Base-by-base conservation (phyloP, 2,888 invertebrate genomes). In the Prostheceraeus crozeri region DNA sequence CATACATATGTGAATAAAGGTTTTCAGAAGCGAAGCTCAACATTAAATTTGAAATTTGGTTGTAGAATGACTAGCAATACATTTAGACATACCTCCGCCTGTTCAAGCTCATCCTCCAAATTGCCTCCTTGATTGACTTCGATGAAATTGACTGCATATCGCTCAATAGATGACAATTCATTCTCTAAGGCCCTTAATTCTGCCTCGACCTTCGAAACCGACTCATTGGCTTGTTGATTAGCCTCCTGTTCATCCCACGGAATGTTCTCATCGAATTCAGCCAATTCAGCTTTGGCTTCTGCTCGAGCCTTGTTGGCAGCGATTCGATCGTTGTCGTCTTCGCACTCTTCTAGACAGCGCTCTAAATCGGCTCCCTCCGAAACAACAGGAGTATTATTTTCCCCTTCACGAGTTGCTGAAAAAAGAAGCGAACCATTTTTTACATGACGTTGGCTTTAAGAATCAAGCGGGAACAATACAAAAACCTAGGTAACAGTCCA, bases 241-340 rank as follows among this genome's bases (percentile, higher is more conserved):
- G 21, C 52, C 31, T 53, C 53, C 11, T 27, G 19, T 27, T 55
- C 86, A 60, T 86, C 86, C 66, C 89, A 81, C 46, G 91, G 90
- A 78, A 89, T 86, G 69, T 84, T 86, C 78, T 94, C 93, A 79
- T 93, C 93, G 79, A 93, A 93, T 79, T 93, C 93, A 0, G 88
- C 90, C 65, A 91, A 81, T 62, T 76, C 76, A 3, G 74, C 76
- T 59, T 72, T 57, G 11, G 40, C 30, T 35, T 62, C 62, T 8
- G 60, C 57, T 40, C 31, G 57, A 28, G 55, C 62, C 19, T 63
- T 63, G 21, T 33, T 35, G 2, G 60, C 60, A 4, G 61, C 61
- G 6, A 53, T 52, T 25, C 61, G 3, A 62, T 61, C 61, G 23
- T 51, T 51, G 8, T 61, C 61, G 19, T 61, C 61, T 27, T 61